phyloP scores from a whole-genome alignment of 30 jellyfish, hydroid and myxozoan genomes.

The Chrysaora quinquecirrha region DNA sequence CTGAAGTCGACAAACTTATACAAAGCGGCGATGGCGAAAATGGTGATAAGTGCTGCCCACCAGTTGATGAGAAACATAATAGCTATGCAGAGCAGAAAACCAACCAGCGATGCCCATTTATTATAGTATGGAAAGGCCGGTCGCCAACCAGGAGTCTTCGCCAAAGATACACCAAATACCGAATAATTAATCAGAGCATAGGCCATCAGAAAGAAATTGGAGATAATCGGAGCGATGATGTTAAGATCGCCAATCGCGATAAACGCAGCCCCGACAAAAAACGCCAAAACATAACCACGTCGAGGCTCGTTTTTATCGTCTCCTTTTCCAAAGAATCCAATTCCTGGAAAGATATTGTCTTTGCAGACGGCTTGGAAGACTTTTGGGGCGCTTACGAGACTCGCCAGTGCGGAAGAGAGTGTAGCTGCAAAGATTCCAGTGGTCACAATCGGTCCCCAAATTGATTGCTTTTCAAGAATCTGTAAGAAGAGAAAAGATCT shows the following conservation, averaged over 20 bases:
- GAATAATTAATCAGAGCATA: conserved; percentile 60
- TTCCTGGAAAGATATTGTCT: conserved; percentile 64
- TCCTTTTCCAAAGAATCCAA: conserved; percentile 58
- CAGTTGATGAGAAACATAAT: conserved; percentile 75
- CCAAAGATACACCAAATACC: conserved; percentile 67
- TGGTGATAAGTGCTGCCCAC: conserved; percentile 80
- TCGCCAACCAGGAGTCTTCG: conserved; percentile 70
- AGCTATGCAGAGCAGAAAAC: conserved; percentile 60
- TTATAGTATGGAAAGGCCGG: conserved; percentile 51
- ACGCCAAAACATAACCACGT: conserved; percentile 56
- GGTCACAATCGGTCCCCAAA: conserved; percentile 74
- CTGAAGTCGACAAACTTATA: conserved; percentile 74
- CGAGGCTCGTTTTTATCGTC: conserved; percentile 72
- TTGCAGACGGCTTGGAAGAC: conserved; percentile 79
- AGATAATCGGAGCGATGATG: conserved; percentile 63
- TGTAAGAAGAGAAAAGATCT: conserved; percentile 7
- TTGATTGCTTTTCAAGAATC: conserved; percentile 46
- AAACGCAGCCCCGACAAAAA: conserved; percentile 66
- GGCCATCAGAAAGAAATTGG: conserved; percentile 73
- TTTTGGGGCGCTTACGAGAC: conserved; percentile 76
- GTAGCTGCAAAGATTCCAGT: conserved; percentile 76
- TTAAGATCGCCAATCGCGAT: conserved; percentile 69
- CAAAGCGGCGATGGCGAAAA: conserved; percentile 48
- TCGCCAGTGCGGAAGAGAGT: conserved; percentile 68
- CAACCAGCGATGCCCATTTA: conserved; percentile 61